Conservation (phyloP, 2,888 invertebrate genomes). For the Catocala fraxini region DNA sequence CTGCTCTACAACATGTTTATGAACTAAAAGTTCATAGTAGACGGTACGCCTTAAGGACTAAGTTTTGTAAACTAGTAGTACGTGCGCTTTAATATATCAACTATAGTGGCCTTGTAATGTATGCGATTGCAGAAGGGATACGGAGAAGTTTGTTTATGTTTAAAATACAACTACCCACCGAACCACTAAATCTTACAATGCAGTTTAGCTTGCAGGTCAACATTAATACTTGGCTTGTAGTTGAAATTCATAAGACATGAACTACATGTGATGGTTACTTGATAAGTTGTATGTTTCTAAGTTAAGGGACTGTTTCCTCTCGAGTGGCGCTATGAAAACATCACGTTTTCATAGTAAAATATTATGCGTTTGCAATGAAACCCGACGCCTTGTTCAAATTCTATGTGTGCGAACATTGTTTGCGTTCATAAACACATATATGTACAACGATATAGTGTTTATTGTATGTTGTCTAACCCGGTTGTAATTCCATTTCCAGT, state of each 20-base stretch:
- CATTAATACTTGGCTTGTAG: neutral
- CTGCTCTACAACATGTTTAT: slow-evolving; percentile 30
- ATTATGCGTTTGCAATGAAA: slow-evolving; percentile 62
- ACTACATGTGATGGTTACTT: neutral
- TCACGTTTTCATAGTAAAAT: slow-evolving; percentile 69
- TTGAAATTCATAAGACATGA: neutral
- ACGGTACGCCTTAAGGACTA: slow-evolving; percentile 20
- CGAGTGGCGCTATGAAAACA: slow-evolving; percentile 51
- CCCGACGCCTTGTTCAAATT: slow-evolving; percentile 54
- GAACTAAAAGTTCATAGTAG: slow-evolving; percentile 33
- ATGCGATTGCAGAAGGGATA: neutral
- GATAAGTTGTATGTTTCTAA: slow-evolving; percentile 16
- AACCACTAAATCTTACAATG: neutral
- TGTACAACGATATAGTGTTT: slow-evolving; percentile 41
- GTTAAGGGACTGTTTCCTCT: slow-evolving; percentile 45
- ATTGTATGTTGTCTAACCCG: slow-evolving; percentile 45
- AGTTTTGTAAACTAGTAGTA: slow-evolving; percentile 23
- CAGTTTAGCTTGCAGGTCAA: neutral
- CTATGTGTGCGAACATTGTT: slow-evolving; percentile 49
- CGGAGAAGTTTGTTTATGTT: too few species aligned
- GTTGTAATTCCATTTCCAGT: slow-evolving; percentile 32
- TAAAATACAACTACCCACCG: too few species aligned
- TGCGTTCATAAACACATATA: slow-evolving; percentile 19
- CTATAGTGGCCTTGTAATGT: neutral
- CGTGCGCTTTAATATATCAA: neutral